These are phyloP conservation scores for Linepithema humile DNA, from an alignment of 1,140 invertebrate species.

Conservation along the genomic window DNA sequence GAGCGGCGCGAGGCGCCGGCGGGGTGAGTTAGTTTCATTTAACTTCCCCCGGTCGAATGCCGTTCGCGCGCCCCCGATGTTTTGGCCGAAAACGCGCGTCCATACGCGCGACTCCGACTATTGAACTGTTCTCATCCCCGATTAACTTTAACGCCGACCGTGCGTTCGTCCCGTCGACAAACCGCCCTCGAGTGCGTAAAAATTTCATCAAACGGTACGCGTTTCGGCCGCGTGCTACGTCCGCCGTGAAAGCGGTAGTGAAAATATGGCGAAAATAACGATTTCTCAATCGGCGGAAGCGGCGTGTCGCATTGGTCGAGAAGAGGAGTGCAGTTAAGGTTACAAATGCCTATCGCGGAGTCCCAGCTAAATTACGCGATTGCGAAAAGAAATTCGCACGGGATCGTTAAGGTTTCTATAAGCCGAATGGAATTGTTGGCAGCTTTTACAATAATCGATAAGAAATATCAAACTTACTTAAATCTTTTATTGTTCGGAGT, in stretches of 20 bases:
- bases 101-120: slow-evolving; percentile 50
- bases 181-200: slow-evolving; percentile 53
- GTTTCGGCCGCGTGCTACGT: slow-evolving; percentile 20
- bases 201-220: slow-evolving; percentile 64
- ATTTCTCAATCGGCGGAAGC: slow-evolving; percentile 3
- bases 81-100: slow-evolving; percentile 39
- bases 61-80: slow-evolving; percentile 22
- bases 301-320: background rate
- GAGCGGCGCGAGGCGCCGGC: background rate
- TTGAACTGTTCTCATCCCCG: slow-evolving; percentile 66
- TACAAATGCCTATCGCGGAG: slow-evolving; percentile 16
- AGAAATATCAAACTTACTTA: background rate
- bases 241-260: slow-evolving; percentile 57
- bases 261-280: slow-evolving; percentile 67
- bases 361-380: slow-evolving; percentile 15
- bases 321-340: slow-evolving; percentile 2
- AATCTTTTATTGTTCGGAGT: background rate
- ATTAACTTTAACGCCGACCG: slow-evolving; percentile 64
- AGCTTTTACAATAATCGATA: slow-evolving; percentile 6
- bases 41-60: slow-evolving; percentile 41
- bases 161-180: background rate
- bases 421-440: slow-evolving; percentile 5
- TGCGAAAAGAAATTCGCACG: background rate
- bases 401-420: background rate
- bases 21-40: slow-evolving; percentile 65